Evolutionary conservation across 1,140 invertebrate species (phyloP), one percentile per base, ranked within the genome.

Genomic region (Papilio helenus): DNA sequence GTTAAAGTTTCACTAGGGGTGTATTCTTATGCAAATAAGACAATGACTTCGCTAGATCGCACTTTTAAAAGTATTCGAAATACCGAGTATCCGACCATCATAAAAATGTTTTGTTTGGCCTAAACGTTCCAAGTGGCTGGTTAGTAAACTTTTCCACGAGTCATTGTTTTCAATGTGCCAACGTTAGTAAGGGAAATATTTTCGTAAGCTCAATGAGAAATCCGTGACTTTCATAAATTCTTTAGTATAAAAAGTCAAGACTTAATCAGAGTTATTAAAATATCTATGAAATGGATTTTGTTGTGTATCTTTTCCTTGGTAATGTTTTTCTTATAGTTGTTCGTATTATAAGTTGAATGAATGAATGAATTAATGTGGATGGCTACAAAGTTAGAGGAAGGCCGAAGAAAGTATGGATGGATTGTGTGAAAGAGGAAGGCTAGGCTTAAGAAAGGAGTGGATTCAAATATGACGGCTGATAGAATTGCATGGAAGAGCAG

Each of bases 41-140:
- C 55, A 72, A 86, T 86, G 85, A 84, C 83, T 81, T 81, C 73
- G 80, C 80, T 79, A 65, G 46, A 85, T 82, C 81, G 78, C 76
- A 61, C 51, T 77, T 58, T 39, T 77, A 61, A 77, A 77, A 77
- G 76, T 61, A 77, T 77, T 77, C n/a, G 29, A 77, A 77, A 76
- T 58, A 29, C 58, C 73, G 58, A 85, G 81, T 85, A 88, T 74
- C 77, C 80, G 81, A 82, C 81, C 84, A 80, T 84, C 86, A 88
- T 92, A 92, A 94, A 93, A 92, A 92, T 92, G 89, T 91, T 94
- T 94, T 93, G 92, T 94, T 94, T 93, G 84, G 91, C 85, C 88
- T 94, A 93, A 93, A 92, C 92, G 93, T 88, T 90, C 84, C 79
- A 88, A 94, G 91, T 93, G 91, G 89, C 90, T 94, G 89, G 86